phyloP scores from a whole-genome alignment of 1,140 invertebrate species.

The Copidosoma floridanum region DNA sequence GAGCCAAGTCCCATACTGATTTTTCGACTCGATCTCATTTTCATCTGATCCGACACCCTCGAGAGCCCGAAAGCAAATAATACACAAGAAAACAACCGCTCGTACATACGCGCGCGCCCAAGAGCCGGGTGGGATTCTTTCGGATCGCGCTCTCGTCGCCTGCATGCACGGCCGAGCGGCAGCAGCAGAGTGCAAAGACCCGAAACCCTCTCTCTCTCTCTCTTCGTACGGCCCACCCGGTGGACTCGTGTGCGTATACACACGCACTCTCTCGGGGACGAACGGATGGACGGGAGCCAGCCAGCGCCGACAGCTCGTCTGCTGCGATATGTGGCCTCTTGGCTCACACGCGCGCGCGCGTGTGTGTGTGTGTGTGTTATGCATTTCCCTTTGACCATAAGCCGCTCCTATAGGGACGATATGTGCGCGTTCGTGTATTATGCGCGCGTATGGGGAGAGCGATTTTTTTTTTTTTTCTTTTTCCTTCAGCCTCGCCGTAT shows the following conservation, averaged over 20 bases:
- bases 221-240: constrained; percentile 3
- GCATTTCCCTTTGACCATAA: constrained; percentile 45
- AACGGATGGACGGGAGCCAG: too few relatives aligned
- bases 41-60: too few relatives aligned
- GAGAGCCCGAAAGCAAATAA: not conserved
- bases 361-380: constrained; percentile 6
- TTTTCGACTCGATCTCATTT: too few relatives aligned
- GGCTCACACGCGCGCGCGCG: not conserved
- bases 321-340: constrained; percentile 18
- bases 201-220: not conserved
- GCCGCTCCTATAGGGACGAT: constrained; percentile 43
- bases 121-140: constrained; percentile 10
- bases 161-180: not conserved
- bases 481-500: constrained; percentile 30
- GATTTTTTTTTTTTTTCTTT: too few relatives aligned
- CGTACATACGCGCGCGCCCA: too few relatives aligned
- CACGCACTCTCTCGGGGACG: not conserved
- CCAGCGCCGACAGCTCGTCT: constrained; percentile 28
- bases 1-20: too few relatives aligned
- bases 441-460: constrained; percentile 20
- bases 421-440: constrained; percentile 25
- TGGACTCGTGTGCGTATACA: constrained; percentile 5
- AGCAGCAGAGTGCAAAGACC: constrained; percentile 15
- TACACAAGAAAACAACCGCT: not conserved
- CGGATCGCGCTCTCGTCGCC: not conserved